Percentiles rank a stretch among this genome's conserved stretches.
These are phyloP conservation scores for Mico argentatus DNA, from an alignment of 2,797 vertebrate species.

Conservation along the genomic window DNA sequence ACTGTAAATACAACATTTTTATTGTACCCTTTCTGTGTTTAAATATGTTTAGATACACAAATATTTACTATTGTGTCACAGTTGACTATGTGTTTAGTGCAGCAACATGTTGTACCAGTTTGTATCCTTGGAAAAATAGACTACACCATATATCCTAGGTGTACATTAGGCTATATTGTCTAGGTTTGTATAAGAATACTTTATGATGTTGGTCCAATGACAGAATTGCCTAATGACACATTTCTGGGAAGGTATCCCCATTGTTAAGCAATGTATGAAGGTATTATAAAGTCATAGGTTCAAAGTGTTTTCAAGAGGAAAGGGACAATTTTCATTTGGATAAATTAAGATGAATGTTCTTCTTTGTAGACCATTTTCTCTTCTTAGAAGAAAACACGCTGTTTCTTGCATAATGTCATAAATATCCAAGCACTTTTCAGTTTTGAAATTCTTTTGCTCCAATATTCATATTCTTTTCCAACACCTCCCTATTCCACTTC, in stretches of 20 bases:
- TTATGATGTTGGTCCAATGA: not conserved
- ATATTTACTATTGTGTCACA: not conserved
- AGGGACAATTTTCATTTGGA: not conserved
- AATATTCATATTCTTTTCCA: not conserved
- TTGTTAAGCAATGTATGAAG: no score
- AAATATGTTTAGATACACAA: not conserved
- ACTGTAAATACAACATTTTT: not conserved
- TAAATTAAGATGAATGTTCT: not conserved
- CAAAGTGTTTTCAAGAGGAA: not conserved
- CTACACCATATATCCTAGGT: not conserved
- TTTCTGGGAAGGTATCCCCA: not conserved
- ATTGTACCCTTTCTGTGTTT: not conserved
- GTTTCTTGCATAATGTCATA: not conserved
- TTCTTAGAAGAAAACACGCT: not conserved
- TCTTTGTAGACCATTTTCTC: not conserved
- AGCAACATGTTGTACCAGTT: not conserved
- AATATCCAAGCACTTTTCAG: not conserved
- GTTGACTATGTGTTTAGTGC: not conserved
- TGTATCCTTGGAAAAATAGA: not conserved
- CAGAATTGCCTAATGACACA: not conserved
- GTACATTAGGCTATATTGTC: not conserved
- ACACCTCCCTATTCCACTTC: not conserved
- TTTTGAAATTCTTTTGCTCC: not conserved
- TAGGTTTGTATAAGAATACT: no score
- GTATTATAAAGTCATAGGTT: not conserved